phyloP scores from a whole-genome alignment of 2,113 vertebrate genomes.

The Pseudorectes ferrugineus region DNA sequence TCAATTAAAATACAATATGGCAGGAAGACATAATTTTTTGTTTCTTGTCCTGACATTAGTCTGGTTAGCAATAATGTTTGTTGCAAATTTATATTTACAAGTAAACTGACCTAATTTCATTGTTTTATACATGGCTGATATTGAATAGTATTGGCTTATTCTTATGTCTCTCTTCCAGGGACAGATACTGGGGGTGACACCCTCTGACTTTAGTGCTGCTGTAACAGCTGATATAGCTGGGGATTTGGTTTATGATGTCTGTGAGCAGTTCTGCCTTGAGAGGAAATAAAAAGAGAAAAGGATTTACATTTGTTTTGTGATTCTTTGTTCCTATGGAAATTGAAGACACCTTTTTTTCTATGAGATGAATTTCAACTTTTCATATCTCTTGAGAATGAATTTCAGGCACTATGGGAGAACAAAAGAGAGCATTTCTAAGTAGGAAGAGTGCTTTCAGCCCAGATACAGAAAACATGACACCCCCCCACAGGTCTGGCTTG shows the following conservation, averaged over 20 bases:
- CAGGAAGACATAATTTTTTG: neutral
- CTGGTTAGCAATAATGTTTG: neutral
- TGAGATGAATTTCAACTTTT: conserved; percentile 12
- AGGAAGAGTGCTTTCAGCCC: neutral
- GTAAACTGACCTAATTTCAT: neutral
- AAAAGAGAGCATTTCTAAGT: conserved; percentile 15
- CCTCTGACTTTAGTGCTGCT: neutral
- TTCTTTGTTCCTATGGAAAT: conserved; percentile 42
- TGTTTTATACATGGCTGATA: neutral
- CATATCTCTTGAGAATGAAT: neutral
- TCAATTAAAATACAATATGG: neutral
- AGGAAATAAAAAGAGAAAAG: neutral
- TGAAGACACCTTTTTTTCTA: conserved; percentile 12
- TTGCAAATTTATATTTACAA: neutral
- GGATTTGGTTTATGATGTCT: neutral
- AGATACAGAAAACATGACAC: neutral
- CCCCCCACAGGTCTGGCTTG: neutral
- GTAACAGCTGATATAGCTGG: neutral
- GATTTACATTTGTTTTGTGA: neutral
- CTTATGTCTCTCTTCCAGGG: neutral
- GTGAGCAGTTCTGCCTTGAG: neutral
- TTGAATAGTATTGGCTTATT: neutral
- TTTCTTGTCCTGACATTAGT: neutral
- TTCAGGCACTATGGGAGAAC: conserved; percentile 42
- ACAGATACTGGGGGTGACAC: neutral